phyloP scores from a whole-genome alignment of 2,888 invertebrate species.

The Acleris literana region DNA sequence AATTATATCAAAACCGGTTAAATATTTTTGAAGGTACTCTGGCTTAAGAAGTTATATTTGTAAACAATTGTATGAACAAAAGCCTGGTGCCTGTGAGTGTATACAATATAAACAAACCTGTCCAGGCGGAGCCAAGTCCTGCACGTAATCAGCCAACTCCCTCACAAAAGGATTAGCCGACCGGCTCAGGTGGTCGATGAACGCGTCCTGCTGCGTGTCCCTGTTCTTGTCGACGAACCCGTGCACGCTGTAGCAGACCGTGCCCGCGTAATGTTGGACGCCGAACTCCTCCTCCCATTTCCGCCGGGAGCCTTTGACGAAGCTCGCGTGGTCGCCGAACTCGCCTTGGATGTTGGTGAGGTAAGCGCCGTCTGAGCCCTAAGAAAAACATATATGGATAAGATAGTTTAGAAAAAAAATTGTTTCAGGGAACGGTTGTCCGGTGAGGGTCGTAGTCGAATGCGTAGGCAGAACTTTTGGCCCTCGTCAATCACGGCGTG shows the following conservation, averaged over 20 bases:
- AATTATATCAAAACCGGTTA: no score
- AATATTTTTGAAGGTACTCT: no score
- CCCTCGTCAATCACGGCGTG: no score
- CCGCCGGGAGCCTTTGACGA: constrained; percentile 93
- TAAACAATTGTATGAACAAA: no score
- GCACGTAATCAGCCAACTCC: constrained; percentile 85
- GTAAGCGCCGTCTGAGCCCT: constrained; percentile 94
- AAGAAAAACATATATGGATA: constrained; percentile 27
- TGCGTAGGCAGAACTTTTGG: no score
- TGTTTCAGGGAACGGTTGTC: no score
- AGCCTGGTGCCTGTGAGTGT: no score
- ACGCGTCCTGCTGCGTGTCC: constrained; percentile 96
- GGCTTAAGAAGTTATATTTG: no score
- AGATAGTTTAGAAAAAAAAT: no score
- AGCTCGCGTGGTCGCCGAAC: constrained; percentile 92
- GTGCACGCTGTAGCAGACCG: constrained; percentile 90
- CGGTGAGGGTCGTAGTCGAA: no score
- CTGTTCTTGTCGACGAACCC: constrained; percentile 96
- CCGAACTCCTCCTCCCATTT: constrained; percentile 96
- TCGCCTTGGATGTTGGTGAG: constrained; percentile 94
- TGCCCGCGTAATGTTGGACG: constrained; percentile 94
- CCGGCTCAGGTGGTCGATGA: constrained; percentile 94
- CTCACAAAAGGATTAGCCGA: constrained; percentile 93
- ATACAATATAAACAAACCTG: no score
- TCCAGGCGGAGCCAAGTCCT: constrained; percentile 83